phyloP scores from a whole-genome alignment of 2,113 vertebrate genomes.

The Xenotilapia longispinis region DNA sequence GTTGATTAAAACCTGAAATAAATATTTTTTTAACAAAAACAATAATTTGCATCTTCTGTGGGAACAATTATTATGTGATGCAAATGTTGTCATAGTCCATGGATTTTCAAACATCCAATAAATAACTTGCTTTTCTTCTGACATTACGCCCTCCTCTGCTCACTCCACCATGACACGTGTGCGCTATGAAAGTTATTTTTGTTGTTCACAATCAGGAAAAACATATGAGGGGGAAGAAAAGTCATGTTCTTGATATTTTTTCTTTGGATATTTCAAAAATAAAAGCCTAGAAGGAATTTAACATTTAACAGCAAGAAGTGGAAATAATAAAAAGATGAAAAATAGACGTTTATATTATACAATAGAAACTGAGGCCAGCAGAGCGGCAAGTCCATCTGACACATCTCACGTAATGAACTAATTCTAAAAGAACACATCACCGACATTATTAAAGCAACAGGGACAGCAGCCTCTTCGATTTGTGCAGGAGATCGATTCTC shows the following conservation, averaged over 20 bases:
- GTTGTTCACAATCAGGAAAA: background rate
- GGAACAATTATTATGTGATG: background rate
- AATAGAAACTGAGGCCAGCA: background rate
- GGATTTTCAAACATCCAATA: background rate
- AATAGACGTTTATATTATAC: background rate
- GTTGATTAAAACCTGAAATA: background rate
- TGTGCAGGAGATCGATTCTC: background rate
- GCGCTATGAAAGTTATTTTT: background rate
- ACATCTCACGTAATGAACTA: background rate
- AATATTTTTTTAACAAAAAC: background rate
- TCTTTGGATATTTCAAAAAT: background rate
- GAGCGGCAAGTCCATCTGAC: background rate
- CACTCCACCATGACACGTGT: background rate
- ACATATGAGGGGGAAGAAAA: background rate
- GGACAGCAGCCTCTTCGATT: background rate
- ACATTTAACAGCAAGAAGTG: background rate
- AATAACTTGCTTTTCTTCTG: background rate
- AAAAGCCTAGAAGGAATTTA: background rate
- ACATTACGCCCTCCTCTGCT: background rate
- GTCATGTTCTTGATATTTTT: background rate
- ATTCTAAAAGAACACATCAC: background rate
- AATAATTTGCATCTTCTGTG: background rate
- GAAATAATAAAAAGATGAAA: background rate
- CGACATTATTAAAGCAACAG: background rate
- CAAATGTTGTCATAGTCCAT: background rate